Base-by-base conservation (phyloP, 30 jellyfish, hydroid and myxozoan genomes). In the Pseudorhiza aurosa region DNA sequence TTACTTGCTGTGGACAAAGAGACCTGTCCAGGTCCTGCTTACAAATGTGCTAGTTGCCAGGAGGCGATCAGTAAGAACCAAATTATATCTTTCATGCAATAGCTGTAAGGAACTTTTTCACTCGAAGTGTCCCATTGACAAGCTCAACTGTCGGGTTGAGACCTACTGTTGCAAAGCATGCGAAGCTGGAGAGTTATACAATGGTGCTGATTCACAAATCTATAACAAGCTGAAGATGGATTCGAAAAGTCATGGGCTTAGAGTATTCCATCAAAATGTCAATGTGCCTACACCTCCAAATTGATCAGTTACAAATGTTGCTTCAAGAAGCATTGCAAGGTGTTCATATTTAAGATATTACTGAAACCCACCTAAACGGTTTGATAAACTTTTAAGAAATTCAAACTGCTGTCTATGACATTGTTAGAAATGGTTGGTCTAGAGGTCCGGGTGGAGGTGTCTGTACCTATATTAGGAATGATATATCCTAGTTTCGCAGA, bases 401-500 rank as follows among this genome's bases (percentile, higher is more conserved):
- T 19, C 35, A 32, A 26, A 39, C 33, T 18, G 65, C 63, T 25
- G 81, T 74, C 25, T 0, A 67, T 39, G 26, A 21, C 28, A 67
- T 67, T 67, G 81, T 25, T 19, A 32, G 81, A 17, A 67, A 39
- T 14, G 81, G 33, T 72, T 22, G 81, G 39, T 14, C 29, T 12
- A 11, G 17, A 25, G 81, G 81, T 30, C 11, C 65, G 12, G 60
- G 50, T 15, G 81, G 81, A 31, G 81, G 81, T 33, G 81, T 67
- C 39, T 39, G 45, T 25, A 17, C 60, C 64, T 67, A 67, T 21
- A 67, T 67, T 30, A 30, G 81, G 64, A 39, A 67, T 25, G 81
- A 33, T 6, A 9, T 30, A 29, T 7, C 50, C 50, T 60, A 58
- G 50, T 58, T 11, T 11, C 59, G 75, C 25, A 60, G 50, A 60